Evolutionary conservation across 2,888 invertebrate species (phyloP), one percentile per base, ranked within the genome.

Genomic region (Ceraclea dissimilis): DNA sequence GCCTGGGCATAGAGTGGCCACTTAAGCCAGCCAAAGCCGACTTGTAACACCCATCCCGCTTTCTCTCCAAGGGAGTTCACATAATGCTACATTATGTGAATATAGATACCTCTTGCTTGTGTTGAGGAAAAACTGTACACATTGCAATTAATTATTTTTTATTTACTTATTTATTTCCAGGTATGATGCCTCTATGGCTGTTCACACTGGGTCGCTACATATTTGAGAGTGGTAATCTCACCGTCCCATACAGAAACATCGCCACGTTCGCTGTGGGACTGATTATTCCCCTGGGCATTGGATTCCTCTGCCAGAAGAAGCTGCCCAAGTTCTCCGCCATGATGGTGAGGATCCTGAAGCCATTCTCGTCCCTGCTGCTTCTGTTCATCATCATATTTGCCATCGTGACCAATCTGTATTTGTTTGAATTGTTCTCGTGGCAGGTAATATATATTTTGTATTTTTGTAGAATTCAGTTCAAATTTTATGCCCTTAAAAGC

Each of bases 341-440:
- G 62, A 79, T 93, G 74, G 88, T 88, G 51, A 79, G 85, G 52
- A 84, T 92, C 50, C 78, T 95, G 56, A 95, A 94, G 67, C 91
- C 90, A 2, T 87, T 93, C 66, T 90, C 93, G 0, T 79, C 86
- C 0, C 70, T 86, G 19, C 77, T 94, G 52, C 84, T 95, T 60
- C 66, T 93, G 11, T 90, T 92, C 66, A 92, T 94, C 62, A 81
- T 94, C 2, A 70, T 88, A 4, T 93, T 95, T 71, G 95, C 94
- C 0, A 85, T 92, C 47, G 80, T 88, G 56, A 88, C 92, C n/a
- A 95, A 96, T 72, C 70, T 89, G 51, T 95, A 93, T 71, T 82
- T 96, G 55, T 94, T 96, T 69, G 74, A 88, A 67, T 73, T 96
- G 63, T 92, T 96, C 69, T 87, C 88, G 2, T 93, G 91, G 91